A percentile compares a stretch with the other conserved stretches of the same genome.
These are phyloP conservation scores for Xenentodon cancila DNA, from an alignment of 2,797 vertebrate genomes.

Conservation along the genomic window DNA sequence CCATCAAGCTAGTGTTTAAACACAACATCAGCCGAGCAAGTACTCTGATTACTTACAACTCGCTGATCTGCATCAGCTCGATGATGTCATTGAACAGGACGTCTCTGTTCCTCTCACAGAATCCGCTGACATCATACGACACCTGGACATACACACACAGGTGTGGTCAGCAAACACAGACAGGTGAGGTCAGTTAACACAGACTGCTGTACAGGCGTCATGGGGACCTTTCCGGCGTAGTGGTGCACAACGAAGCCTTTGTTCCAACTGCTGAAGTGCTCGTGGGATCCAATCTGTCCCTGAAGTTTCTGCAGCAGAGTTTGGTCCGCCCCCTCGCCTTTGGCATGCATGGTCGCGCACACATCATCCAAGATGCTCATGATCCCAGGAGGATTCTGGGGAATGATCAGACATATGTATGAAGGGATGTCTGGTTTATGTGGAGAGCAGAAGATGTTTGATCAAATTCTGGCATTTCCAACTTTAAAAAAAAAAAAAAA, in stretches of 20 bases:
- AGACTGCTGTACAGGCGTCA: background rate
- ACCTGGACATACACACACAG: slow-evolving; percentile 63
- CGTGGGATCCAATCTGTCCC: slow-evolving; percentile 79
- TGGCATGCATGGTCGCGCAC: slow-evolving; percentile 89
- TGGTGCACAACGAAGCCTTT: slow-evolving; percentile 86
- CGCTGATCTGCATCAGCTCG: slow-evolving; percentile 89
- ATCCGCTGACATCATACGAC: slow-evolving; percentile 81
- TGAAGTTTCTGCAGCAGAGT: slow-evolving; percentile 87
- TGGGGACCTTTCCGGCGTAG: slow-evolving; percentile 85
- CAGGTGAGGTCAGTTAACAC: background rate
- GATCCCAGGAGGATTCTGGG: slow-evolving; percentile 83
- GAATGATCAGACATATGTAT: background rate
- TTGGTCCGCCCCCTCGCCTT: slow-evolving; percentile 86
- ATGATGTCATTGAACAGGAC: slow-evolving; percentile 88
- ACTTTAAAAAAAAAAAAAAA: no score
- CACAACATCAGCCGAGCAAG: no score
- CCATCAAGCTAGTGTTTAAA: no score
- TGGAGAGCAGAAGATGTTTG: no score
- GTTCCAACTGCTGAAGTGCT: slow-evolving; percentile 90
- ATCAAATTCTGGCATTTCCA: no score
- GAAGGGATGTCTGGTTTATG: no score
- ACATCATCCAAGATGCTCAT: slow-evolving; percentile 89
- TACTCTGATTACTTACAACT: slow-evolving; percentile 52
- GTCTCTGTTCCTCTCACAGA: slow-evolving; percentile 86
- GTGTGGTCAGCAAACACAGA: background rate